Base-by-base conservation (phyloP, 2,888 invertebrate genomes). In the Acleris laterana region DNA sequence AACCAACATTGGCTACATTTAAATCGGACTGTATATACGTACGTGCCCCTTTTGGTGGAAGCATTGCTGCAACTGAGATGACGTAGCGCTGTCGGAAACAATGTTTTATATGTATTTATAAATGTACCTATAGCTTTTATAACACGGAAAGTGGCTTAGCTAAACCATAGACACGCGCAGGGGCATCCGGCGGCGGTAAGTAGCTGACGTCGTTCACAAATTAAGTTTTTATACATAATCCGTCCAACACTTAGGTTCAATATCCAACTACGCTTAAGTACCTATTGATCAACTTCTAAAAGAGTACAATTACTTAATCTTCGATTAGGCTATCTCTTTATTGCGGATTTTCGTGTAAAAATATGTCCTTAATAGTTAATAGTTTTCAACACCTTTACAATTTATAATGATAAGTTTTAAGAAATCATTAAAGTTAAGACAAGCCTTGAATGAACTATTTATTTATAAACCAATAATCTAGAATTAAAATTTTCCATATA, bases 261-360 rank as follows among this genome's bases (percentile, higher is more conserved):
- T 22, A 48, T 49, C 52, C 28, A 49, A 49, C 42, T 25, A 53
- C 55, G 17, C 7, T 53, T 28, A 42, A 42, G 42, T 53, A n/a
- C n/a, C n/a, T n/a, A 42, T 42, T 19, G 17, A 16, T n/a, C 19
- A 53, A 48, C 59, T 16, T 64, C 46, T 51, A 5, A 53, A 63
- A 64, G 63, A 64, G 63, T 64, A 64, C 59, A 64, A 64, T 55
- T 64, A 55, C 64, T 55, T 64, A 60, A 55, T 64, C 49, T 49
- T 55, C 53, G 28, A 53, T 25, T 55, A 55, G 13, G 19, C 16
- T 49, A 60, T 38, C 42, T 25, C 42, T 49, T 17, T 5, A 7
- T 7, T 55, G 42, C 16, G 20, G 19, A 55, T 53, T 38, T 19
- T 20, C 19, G 19, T 55, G 20, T 42, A 42, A 7, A 42, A 42